phyloP scores from a whole-genome alignment of 2,797 vertebrate species.

The Muraenolepis orangiensis region DNA sequence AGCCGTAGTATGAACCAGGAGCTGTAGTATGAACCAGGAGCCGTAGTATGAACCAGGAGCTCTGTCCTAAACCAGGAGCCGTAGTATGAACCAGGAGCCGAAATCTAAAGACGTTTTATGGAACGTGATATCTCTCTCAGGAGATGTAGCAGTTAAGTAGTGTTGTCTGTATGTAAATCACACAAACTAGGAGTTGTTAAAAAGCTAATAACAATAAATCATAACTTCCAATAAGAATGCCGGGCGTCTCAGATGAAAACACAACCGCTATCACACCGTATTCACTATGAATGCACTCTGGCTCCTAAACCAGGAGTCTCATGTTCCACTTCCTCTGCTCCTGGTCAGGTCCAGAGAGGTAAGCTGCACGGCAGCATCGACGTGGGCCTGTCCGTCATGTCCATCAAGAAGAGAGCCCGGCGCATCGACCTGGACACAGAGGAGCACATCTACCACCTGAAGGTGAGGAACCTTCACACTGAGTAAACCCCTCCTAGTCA shows the following conservation, averaged over 20 bases:
- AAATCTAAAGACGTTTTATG: neutral
- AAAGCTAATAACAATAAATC: neutral
- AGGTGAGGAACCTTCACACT: too few relatives aligned
- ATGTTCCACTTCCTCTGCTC: neutral
- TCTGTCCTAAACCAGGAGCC: too few relatives aligned
- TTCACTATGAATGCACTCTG: neutral
- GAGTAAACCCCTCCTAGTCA: too few relatives aligned
- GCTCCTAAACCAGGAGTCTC: neutral
- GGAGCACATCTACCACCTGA: slow-evolving; percentile 98
- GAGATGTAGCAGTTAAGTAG: neutral
- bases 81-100: too few relatives aligned
- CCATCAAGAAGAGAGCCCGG: slow-evolving; percentile 95
- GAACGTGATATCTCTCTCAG: neutral
- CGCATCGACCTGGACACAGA: slow-evolving; percentile 98
- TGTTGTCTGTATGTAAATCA: neutral
- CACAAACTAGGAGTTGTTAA: neutral
- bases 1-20: too few relatives aligned
- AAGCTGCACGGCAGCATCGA: slow-evolving; percentile 98
- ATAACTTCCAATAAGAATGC: neutral
- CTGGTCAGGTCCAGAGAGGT: slow-evolving; percentile 91
- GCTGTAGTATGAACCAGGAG: too few relatives aligned
- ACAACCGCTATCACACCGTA: neutral
- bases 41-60: too few relatives aligned
- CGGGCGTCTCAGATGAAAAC: neutral
- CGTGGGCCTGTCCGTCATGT: slow-evolving; percentile 98